These are phyloP conservation scores for Podarcis muralis DNA, from an alignment of 2,113 vertebrate species.

Conservation along the genomic window DNA sequence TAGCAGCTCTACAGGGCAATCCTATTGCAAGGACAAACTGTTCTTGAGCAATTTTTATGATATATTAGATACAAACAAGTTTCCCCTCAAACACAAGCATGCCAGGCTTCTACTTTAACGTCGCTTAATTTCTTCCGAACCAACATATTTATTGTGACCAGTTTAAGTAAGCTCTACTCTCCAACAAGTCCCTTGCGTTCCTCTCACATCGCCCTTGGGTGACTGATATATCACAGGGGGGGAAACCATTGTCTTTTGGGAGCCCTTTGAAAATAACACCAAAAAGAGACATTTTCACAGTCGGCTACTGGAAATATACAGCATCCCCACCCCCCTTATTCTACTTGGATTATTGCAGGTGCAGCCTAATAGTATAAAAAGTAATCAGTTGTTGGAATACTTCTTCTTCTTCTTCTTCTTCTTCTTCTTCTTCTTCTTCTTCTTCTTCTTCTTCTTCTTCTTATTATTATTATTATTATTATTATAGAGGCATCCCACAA, in stretches of 20 bases:
- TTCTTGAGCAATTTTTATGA: constrained; percentile 65
- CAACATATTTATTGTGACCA: constrained; percentile 59
- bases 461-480: no score
- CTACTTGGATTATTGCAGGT: not conserved
- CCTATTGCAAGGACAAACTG: constrained; percentile 66
- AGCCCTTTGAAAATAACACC: not conserved
- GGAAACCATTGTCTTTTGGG: not conserved
- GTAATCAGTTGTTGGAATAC: not conserved
- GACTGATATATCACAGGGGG: not conserved
- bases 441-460: no score
- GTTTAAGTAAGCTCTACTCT: constrained; percentile 47
- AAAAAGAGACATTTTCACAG: not conserved
- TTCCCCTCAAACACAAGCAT: constrained; percentile 59
- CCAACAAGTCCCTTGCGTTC: no score
- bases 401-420: no score
- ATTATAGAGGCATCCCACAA: not conserved
- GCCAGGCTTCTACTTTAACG: constrained; percentile 59
- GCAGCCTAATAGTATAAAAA: not conserved
- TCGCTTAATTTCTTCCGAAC: constrained; percentile 64
- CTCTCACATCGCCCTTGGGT: not conserved
- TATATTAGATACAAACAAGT: constrained; percentile 60
- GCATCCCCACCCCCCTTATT: not conserved
- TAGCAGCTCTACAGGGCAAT: constrained; percentile 58
- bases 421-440: no score
- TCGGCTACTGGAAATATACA: not conserved